phyloP scores from a whole-genome alignment of 2,888 invertebrate genomes.

The Callyntrura guangdongensis region DNA sequence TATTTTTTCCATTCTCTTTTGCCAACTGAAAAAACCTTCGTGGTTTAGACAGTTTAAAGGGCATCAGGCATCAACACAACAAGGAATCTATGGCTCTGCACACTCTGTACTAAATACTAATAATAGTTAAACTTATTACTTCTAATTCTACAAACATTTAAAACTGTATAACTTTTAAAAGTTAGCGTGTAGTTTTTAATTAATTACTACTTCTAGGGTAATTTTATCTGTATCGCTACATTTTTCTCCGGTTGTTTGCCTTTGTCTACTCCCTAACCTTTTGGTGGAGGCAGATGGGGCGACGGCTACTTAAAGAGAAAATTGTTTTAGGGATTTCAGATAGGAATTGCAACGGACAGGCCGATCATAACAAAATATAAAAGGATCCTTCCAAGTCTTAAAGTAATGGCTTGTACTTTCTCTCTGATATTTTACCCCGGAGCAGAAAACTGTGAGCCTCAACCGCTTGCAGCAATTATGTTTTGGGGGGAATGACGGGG shows the following conservation, averaged over 20 bases:
- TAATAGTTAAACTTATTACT: not conserved
- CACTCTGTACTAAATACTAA: not conserved
- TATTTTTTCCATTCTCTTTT: not conserved
- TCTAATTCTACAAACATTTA: not conserved
- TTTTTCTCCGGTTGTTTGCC: not conserved
- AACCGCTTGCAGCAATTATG: not conserved
- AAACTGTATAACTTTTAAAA: conserved; percentile 2
- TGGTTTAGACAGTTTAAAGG: not conserved
- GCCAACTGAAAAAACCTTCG: not conserved
- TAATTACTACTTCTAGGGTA: conserved; percentile 45
- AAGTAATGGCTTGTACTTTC: conserved; percentile 56
- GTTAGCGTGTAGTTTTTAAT: conserved; percentile 26
- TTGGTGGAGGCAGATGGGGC: too few species aligned
- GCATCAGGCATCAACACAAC: not conserved
- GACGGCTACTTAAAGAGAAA: not conserved
- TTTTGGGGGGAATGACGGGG: not conserved
- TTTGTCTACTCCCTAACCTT: not conserved
- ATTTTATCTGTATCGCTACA: conserved; percentile 70
- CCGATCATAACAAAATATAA: conserved; percentile 74
- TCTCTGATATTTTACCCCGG: conserved; percentile 3
- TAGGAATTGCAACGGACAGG: conserved; percentile 79
- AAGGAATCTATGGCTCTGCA: not conserved
- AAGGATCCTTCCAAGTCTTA: conserved; percentile 64
- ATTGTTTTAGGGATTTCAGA: conserved; percentile 59
- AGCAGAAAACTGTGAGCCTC: not conserved